phyloP scores from a whole-genome alignment of 2,113 vertebrate genomes.

The Labeo rohita region DNA sequence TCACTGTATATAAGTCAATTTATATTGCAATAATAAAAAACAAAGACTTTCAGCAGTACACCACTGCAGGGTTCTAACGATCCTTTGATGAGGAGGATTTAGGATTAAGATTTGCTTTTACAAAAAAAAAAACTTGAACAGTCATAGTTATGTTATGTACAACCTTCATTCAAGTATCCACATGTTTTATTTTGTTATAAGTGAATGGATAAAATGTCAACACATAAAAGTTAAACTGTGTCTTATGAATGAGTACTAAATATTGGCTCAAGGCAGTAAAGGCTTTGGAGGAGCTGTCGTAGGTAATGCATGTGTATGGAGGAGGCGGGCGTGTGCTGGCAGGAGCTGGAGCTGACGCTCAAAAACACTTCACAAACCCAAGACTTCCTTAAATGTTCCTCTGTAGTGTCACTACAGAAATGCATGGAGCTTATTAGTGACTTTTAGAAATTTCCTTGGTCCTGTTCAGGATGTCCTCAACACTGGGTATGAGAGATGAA shows the following conservation, averaged over 20 bases:
- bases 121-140: not conserved
- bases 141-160: not conserved
- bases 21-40: not conserved
- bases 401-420: not conserved
- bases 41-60: not conserved
- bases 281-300: not conserved
- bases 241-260: not conserved
- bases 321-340: slow-evolving; percentile 3
- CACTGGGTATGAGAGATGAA: not conserved
- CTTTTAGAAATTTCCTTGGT: not conserved
- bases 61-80: not conserved
- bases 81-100: not conserved
- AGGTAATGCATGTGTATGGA: not conserved
- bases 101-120: not conserved
- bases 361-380: not conserved
- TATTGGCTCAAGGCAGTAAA: not conserved
- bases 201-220: not conserved
- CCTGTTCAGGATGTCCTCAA: slow-evolving; percentile 12
- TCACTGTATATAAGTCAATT: not conserved
- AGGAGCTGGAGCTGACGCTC: not conserved
- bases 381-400: not conserved
- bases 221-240: not conserved
- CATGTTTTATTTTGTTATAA: slow-evolving; percentile 11
- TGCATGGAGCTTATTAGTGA: not conserved
- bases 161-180: not conserved